Evolutionary conservation across 2,888 invertebrate genomes (phyloP).

Genomic region (Dasysyrphus albostriatus): DNA sequence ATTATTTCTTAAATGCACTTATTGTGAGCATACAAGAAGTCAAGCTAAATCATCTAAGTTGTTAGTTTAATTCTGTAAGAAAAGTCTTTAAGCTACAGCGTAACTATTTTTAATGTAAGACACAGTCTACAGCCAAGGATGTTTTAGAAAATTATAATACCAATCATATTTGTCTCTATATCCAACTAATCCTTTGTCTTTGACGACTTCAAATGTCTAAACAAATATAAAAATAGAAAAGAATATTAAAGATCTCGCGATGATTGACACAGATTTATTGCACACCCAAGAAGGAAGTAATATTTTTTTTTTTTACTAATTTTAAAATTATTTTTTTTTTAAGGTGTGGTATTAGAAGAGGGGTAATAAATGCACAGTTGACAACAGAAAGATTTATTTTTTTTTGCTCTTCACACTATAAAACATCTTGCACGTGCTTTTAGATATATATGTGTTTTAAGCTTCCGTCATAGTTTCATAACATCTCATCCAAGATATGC

Average conservation of each 20-base stretch:
- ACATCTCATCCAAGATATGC: constrained; percentile 5
- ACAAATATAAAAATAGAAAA: background rate
- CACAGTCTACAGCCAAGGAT: no score
- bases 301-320: background rate
- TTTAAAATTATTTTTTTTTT: constrained; percentile 2
- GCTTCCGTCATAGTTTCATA: constrained; percentile 34
- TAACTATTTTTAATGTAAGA: no score
- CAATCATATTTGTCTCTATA: background rate
- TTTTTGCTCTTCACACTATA: background rate
- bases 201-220: background rate
- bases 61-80: no score
- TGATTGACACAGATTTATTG: constrained; percentile 12
- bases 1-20: no score
- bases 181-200: background rate
- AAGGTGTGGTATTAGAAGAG: constrained; percentile 9
- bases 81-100: no score
- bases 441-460: background rate
- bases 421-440: constrained; percentile 24
- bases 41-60: no score
- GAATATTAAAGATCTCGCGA: background rate
- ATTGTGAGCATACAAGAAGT: no score
- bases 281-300: background rate
- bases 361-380: background rate
- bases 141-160: background rate
- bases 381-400: background rate